These are phyloP conservation scores for Terrapene triunguis DNA, from an alignment of 2,113 vertebrate species.

Conservation along the genomic window DNA sequence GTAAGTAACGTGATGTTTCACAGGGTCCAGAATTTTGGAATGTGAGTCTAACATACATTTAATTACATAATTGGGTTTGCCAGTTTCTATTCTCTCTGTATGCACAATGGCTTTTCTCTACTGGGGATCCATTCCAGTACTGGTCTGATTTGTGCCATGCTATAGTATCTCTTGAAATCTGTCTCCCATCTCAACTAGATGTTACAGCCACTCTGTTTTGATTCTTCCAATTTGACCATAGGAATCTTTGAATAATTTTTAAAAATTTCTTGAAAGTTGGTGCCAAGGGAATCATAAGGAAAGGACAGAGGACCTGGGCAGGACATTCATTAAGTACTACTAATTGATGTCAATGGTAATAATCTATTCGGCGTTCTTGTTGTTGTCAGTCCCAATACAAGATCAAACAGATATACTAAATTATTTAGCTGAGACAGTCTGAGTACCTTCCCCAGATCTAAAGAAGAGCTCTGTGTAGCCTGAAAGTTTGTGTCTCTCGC, in stretches of 20 bases:
- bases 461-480: neutral
- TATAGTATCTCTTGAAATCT: neutral
- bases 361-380: neutral
- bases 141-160: neutral
- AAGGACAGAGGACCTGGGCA: neutral
- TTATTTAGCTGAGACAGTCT: neutral
- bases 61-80: neutral
- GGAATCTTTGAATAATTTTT: neutral
- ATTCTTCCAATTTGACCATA: neutral
- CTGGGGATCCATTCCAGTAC: neutral
- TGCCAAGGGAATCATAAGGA: neutral
- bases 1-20: neutral
- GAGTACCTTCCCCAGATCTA: neutral
- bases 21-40: neutral
- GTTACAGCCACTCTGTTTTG: neutral
- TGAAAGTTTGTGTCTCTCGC: neutral
- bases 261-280: neutral
- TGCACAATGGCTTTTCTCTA: neutral
- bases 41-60: neutral
- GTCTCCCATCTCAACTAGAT: neutral
- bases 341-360: neutral
- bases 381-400: neutral
- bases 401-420: neutral
- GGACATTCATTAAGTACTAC: neutral
- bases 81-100: neutral